Percentiles rank a stretch among this genome's conserved stretches.
phyloP scores from a whole-genome alignment of 2,113 vertebrate species.

The Gambusia affinis region DNA sequence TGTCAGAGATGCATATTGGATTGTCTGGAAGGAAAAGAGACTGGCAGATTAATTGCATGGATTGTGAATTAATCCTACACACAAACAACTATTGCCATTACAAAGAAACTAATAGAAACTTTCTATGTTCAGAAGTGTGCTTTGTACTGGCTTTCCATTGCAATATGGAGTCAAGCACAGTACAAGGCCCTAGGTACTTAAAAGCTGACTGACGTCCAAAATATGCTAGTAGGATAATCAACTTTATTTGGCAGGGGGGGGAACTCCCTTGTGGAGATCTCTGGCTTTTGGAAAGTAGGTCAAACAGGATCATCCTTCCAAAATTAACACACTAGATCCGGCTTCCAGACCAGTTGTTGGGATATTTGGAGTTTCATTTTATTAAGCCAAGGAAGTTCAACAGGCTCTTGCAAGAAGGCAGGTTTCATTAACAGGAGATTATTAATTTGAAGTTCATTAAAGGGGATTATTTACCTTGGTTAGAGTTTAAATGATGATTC shows the following conservation, averaged over 20 bases:
- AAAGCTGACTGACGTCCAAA: constrained; percentile 5
- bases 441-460: constrained; percentile 19
- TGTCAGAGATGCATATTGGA: background rate
- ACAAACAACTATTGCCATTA: background rate
- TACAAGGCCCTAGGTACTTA: background rate
- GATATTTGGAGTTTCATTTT: constrained; percentile 42
- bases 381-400: constrained; percentile 43
- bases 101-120: background rate
- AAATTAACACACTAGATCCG: constrained; percentile 49
- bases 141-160: background rate
- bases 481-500: constrained; percentile 11
- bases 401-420: constrained; percentile 1
- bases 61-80: background rate
- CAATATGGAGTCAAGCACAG: constrained; percentile 6
- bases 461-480: background rate
- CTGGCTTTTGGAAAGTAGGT: constrained; percentile 49
- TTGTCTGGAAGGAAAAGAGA: background rate
- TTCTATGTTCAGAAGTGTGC: background rate
- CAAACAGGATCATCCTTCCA: constrained; percentile 49
- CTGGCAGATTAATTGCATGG: background rate
- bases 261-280: constrained; percentile 16
- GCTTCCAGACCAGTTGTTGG: constrained; percentile 40
- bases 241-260: constrained; percentile 21
- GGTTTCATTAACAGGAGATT: constrained; percentile 32
- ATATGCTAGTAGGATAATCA: constrained; percentile 25